These are phyloP conservation scores for Phrynosoma blainvillii DNA, from an alignment of 2,113 vertebrate species.

Conservation along the genomic window DNA sequence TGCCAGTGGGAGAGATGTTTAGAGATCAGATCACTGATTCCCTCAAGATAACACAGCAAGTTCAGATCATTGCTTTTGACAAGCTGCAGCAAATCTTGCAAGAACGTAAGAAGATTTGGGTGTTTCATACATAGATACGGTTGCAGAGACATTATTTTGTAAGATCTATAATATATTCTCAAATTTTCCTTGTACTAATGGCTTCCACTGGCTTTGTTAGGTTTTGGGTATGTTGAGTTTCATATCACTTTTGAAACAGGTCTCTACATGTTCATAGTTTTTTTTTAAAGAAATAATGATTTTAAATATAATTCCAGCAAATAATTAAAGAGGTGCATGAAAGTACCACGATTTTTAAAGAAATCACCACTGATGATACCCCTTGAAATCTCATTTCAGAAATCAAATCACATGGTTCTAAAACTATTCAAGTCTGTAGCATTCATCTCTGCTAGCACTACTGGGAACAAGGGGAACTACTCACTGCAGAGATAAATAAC, in stretches of 20 bases:
- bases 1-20: neutral
- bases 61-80: neutral
- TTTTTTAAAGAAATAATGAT: neutral
- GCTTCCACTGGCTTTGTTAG: too few species aligned
- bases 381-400: neutral
- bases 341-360: neutral
- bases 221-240: too few species aligned
- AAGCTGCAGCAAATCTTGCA: neutral
- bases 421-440: neutral
- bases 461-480: neutral
- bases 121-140: neutral
- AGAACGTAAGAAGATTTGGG: neutral
- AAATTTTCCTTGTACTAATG: too few species aligned
- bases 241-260: neutral
- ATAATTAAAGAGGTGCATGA: neutral
- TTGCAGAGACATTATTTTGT: too few species aligned
- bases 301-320: neutral
- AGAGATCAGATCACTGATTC: neutral
- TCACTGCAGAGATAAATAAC: accelerated
- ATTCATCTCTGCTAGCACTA: accelerated
- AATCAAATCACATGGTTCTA: neutral
- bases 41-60: neutral
- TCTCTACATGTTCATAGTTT: neutral
- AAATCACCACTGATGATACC: neutral
- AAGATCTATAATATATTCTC: too few species aligned